A percentile compares a stretch with the other conserved stretches of the same genome.
phyloP scores from a whole-genome alignment of 2,113 vertebrate genomes.

The Labeo catla region DNA sequence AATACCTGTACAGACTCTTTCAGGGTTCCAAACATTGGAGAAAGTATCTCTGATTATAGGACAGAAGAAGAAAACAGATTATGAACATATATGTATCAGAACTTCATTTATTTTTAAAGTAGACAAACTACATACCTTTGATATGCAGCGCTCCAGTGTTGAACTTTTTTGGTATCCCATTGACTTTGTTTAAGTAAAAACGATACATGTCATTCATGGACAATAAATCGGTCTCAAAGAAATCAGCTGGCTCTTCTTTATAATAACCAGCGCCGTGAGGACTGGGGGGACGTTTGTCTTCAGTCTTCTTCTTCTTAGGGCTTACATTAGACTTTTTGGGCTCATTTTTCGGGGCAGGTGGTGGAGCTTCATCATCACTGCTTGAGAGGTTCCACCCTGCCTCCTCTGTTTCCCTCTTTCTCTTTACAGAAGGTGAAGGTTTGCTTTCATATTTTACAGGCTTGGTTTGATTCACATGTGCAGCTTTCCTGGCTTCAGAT shows the following conservation, averaged over 20 bases:
- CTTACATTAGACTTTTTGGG: constrained; percentile 58
- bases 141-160: constrained; percentile 92
- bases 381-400: constrained; percentile 93
- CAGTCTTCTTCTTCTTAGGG: constrained; percentile 67
- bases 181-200: constrained; percentile 95
- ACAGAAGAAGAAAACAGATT: not conserved
- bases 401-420: constrained; percentile 77
- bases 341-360: constrained; percentile 6
- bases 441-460: constrained; percentile 70
- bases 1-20: constrained; percentile 92
- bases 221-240: constrained; percentile 81
- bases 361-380: constrained; percentile 82
- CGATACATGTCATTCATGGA: constrained; percentile 80
- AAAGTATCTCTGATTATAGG: constrained; percentile 87
- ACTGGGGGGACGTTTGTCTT: constrained; percentile 61
- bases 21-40: constrained; percentile 92
- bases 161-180: constrained; percentile 83
- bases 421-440: constrained; percentile 70
- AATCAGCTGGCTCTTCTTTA: constrained; percentile 72
- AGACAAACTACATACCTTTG: constrained; percentile 76
- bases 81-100: not conserved
- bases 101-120: not conserved
- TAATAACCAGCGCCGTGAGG: constrained; percentile 65
- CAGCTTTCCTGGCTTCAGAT: constrained; percentile 83
- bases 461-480: constrained; percentile 75